A percentile compares a stretch with the other conserved stretches of the same genome.
These are phyloP conservation scores for Folsomia manolachei DNA, from an alignment of 2,888 invertebrate genomes.

Conservation along the genomic window DNA sequence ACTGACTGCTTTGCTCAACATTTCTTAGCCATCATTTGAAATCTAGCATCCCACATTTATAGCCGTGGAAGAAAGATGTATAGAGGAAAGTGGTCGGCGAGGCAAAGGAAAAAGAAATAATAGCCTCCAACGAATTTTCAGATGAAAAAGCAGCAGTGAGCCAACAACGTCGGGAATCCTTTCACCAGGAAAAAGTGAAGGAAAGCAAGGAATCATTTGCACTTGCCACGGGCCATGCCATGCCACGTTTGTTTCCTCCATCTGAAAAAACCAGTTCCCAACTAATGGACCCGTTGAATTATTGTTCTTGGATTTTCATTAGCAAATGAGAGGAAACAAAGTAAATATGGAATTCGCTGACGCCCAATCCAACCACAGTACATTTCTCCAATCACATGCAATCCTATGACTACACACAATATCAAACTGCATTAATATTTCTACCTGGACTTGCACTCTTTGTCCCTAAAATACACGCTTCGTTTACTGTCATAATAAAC, in stretches of 20 bases:
- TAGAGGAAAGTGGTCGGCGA: neutral
- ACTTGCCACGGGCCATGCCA: conserved; percentile 25
- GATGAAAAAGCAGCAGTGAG: conserved; percentile 9
- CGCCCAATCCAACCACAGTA: conserved; percentile 9
- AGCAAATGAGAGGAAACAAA: conserved; percentile 21
- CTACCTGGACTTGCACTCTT: neutral
- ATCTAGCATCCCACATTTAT: too few species aligned
- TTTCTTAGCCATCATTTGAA: too few species aligned
- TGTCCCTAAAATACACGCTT: too few species aligned
- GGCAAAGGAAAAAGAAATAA: conserved; percentile 13
- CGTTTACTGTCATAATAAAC: too few species aligned
- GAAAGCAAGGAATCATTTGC: too few species aligned
- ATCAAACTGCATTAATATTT: neutral
- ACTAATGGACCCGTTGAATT: conserved; percentile 26
- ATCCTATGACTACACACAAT: neutral
- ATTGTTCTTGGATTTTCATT: conserved; percentile 35
- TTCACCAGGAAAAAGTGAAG: conserved; percentile 1
- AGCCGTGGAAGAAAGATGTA: too few species aligned
- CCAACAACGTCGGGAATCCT: conserved; percentile 7
- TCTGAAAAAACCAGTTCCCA: conserved; percentile 16
- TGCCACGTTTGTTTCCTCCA: conserved; percentile 13
- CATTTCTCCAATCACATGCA: neutral
- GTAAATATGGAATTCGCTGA: conserved; percentile 15
- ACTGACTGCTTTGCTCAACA: too few species aligned
- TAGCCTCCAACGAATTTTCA: conserved; percentile 5